phyloP scores from a whole-genome alignment of 2,888 invertebrate genomes.

The Rhingia rostrata region DNA sequence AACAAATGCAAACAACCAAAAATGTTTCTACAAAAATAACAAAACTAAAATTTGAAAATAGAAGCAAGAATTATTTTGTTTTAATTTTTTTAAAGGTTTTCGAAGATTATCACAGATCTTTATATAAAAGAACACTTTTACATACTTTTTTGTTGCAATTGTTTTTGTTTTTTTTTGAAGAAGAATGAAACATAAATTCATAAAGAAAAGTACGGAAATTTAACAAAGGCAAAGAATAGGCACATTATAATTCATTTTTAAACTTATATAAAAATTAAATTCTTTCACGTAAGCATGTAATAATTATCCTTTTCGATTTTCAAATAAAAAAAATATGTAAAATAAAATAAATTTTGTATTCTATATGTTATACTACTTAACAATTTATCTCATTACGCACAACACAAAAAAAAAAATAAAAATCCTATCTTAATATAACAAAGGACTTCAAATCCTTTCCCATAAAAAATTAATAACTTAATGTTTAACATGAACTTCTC shows the following conservation, averaged over 20 bases:
- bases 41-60: conserved; percentile 23
- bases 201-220: background rate
- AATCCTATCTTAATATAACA: conserved; percentile 48
- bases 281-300: conserved; percentile 13
- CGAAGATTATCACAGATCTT: conserved; percentile 73
- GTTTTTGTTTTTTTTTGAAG: conserved; percentile 25
- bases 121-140: conserved; percentile 68
- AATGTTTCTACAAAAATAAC: conserved; percentile 23
- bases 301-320: conserved; percentile 56
- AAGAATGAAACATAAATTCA: background rate
- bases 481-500: conserved; percentile 54
- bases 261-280: conserved; percentile 25
- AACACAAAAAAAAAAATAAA: conserved; percentile 23
- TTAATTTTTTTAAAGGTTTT: conserved; percentile 43
- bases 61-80: conserved; percentile 38
- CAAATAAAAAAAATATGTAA: conserved; percentile 33
- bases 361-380: conserved; percentile 53
- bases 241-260: conserved; percentile 2
- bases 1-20: conserved; percentile 31
- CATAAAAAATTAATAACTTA: conserved; percentile 65
- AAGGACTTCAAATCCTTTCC: conserved; percentile 57
- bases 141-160: conserved; percentile 32
- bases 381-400: conserved; percentile 49
- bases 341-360: conserved; percentile 33
- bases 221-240: conserved; percentile 21